Evolutionary conservation across 2,888 invertebrate species (phyloP).

Genomic region (Diploptera punctata): DNA sequence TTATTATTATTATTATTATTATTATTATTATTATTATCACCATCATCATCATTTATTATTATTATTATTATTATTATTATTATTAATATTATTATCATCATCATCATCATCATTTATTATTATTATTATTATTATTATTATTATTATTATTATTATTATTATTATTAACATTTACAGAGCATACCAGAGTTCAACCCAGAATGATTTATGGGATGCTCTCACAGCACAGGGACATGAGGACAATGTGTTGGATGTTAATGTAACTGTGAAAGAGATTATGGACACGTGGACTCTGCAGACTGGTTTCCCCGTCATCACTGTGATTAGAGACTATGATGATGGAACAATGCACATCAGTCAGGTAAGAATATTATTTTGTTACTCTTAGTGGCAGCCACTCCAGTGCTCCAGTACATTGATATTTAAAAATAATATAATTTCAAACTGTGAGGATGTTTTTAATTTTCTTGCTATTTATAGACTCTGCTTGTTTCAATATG

Average conservation of each 20-base stretch:
- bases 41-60: too few species aligned
- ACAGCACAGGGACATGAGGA: slow-evolving; percentile 69
- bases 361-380: slow-evolving; percentile 34
- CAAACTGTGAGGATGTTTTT: too few species aligned
- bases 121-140: too few species aligned
- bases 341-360: slow-evolving; percentile 48
- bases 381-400: neutral
- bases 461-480: too few species aligned
- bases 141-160: too few species aligned
- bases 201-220: slow-evolving; percentile 83
- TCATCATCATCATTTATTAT: too few species aligned
- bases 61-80: too few species aligned
- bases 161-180: slow-evolving; percentile 53
- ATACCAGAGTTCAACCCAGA: slow-evolving; percentile 79
- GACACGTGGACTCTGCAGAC: slow-evolving; percentile 91
- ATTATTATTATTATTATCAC: too few species aligned
- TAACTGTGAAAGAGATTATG: slow-evolving; percentile 81
- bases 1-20: too few species aligned
- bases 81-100: too few species aligned
- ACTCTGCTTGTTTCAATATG: too few species aligned
- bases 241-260: slow-evolving; percentile 45
- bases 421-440: neutral
- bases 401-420: too few species aligned
- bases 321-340: slow-evolving; percentile 43
- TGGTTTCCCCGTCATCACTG: slow-evolving; percentile 79